Evolutionary conservation across 2,797 vertebrate genomes (phyloP), one percentile per base, ranked within the genome.

Genomic region (Chiloscyllium punctatum): DNA sequence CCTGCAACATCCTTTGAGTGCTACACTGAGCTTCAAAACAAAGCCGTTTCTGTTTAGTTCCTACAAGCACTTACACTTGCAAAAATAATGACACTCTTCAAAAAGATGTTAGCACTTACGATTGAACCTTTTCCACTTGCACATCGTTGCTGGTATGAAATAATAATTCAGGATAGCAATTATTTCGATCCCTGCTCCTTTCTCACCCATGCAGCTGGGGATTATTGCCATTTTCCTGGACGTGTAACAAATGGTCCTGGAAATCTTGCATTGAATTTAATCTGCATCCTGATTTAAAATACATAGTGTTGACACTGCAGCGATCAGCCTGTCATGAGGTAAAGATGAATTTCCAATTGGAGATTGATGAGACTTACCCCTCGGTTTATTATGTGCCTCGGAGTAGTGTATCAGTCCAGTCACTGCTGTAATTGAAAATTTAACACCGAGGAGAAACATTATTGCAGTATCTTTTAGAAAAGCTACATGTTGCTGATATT

Each of bases 61-160:
- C 15, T 37, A 18, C 33, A 3, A 92, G 33, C 23, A 37, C 90
- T 92, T 25, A 21, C 9, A 21, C 37, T 42, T 42, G 37, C 37
- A 92, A 92, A 88, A 92, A 68, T 92, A 92, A 92, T 68, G 62
- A 23, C 62, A 37, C 18, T 92, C 57, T 92, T 92, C 33, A 37
- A 37, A 92, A 37, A 37, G 87, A 62, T 15, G 57, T 57, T 90
- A 62, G 18, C 33, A 18, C 42, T 15, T 33, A 13, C 33, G 13
- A 8, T 23, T 23, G n/a, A 16, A 37, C 62, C n/a, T 33, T n/a
- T 9, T 18, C 57, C 30, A 5, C 16, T 62, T 0, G 15, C 18
- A 18, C 42, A 25, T 66, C 33, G 16, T 66, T 37, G 57, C 57
- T 66, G 33, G 33, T 33, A 7, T 66, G 57, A 21, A 91, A 62